Evolutionary conservation across 2,113 vertebrate species (phyloP), one percentile per base, ranked within the genome.

Genomic region (Pipra filicauda): DNA sequence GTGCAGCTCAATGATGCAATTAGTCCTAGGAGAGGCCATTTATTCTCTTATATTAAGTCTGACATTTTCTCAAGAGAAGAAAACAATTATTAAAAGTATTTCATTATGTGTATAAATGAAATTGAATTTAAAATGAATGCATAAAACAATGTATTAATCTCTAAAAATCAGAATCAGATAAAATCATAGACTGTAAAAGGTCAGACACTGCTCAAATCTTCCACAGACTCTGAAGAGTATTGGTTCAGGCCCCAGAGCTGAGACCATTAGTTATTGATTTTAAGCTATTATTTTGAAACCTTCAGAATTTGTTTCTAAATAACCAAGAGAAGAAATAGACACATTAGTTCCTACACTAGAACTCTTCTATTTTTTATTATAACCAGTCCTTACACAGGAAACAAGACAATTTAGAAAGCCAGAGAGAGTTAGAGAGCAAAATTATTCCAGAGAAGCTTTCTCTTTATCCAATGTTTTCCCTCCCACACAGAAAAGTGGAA

Each of bases 401-500:
- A 67, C 43, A 71, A 72, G 26, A 48, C 59, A 48, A 65, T 12
- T 51, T 30, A 52, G 23, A 69, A 7, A 78, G 23, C 31, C 59
- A 72, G 35, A n/a, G 33, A 57, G 23, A 64, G 15, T 41, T 75
- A 65, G 27, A 93, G 9, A 30, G 12, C 8, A 73, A 90, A 92
- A 55, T 75, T 93, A 74, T 85, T 92, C 19, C 21, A 62, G 43
- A 54, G 4, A 80, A 85, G 20, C 10, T 43, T 76, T 79, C 28
- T 95, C 30, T 91, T 66, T 77, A 64, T 91, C 52, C 31, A 41
- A 6, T 97, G 30, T 96, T 95, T 91, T 97, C 77, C 71, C 26
- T 79, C 54, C 87, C 89, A 83, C 59, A 88, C 95, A 98, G 95
- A 88, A 88, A 44, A 86, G 69, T 77, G 57, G 94, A 95, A 79